phyloP scores from a whole-genome alignment of 2,888 invertebrate species.

The Hypolimnas misippus region DNA sequence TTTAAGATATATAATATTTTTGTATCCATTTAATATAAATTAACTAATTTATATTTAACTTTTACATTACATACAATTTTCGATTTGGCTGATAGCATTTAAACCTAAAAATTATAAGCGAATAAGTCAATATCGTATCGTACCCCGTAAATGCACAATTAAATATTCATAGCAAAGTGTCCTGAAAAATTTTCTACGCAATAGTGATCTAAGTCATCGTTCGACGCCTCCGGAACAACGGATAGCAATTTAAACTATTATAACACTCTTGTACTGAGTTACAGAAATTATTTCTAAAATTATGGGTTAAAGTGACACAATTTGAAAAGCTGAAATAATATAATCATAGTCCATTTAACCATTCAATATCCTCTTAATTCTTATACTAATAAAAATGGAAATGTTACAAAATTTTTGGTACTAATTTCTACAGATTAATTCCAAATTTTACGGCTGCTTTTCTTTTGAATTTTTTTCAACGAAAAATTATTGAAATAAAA shows the following conservation, averaged over 20 bases:
- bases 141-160: neutral
- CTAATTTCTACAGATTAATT: no score
- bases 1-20: no score
- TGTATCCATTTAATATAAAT: no score
- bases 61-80: no score
- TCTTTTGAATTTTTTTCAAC: no score
- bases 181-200: conserved; percentile 1
- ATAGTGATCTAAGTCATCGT: conserved; percentile 7
- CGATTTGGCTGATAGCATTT: no score
- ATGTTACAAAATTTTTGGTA: neutral
- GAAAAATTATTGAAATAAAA: no score
- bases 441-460: no score
- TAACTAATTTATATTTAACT: no score
- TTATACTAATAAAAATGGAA: neutral
- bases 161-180: neutral
- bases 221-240: conserved; percentile 24
- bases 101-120: no score
- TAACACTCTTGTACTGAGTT: conserved; percentile 7
- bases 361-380: neutral
- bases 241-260: conserved; percentile 16
- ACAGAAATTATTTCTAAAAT: conserved; percentile 15
- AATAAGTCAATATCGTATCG: neutral
- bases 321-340: conserved; percentile 16
- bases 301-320: conserved; percentile 25
- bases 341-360: conserved; percentile 13